phyloP scores from a whole-genome alignment of 1,140 invertebrate genomes.

The Drosophila biarmipes region DNA sequence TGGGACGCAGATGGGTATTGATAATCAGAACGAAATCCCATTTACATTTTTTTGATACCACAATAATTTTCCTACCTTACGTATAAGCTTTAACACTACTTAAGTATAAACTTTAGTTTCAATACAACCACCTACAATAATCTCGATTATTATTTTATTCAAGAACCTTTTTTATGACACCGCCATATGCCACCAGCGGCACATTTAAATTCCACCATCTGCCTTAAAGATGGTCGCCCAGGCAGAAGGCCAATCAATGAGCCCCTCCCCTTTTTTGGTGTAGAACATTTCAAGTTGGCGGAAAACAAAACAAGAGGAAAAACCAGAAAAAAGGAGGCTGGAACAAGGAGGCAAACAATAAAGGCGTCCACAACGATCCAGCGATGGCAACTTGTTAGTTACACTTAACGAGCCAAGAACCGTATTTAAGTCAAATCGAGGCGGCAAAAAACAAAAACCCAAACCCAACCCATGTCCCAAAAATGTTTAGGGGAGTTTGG shows the following conservation, averaged over 20 bases:
- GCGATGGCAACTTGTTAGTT: constrained; percentile 71
- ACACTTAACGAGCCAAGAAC: constrained; percentile 80
- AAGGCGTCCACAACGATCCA: constrained; percentile 47
- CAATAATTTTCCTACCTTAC: too few species aligned
- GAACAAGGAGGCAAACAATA: constrained; percentile 65
- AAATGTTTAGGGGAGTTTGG: constrained; percentile 8
- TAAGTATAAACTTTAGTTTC: neutral
- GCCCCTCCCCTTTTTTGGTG: neutral
- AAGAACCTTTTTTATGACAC: constrained; percentile 10
- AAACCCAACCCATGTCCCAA: constrained; percentile 37
- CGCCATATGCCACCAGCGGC: constrained; percentile 14
- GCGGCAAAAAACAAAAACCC: constrained; percentile 53
- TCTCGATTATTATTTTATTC: constrained; percentile 14
- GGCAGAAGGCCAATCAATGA: constrained; percentile 18
- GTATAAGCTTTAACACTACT: neutral
- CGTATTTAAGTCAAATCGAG: constrained; percentile 76
- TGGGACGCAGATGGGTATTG: too few species aligned
- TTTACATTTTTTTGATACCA: too few species aligned
- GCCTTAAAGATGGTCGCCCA: constrained; percentile 13
- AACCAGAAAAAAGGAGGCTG: constrained; percentile 16
- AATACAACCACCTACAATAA: neutral
- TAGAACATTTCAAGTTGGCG: constrained; percentile 22
- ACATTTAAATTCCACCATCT: constrained; percentile 31
- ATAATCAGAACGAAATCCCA: too few species aligned
- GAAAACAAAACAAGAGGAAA: constrained; percentile 18